A percentile compares a stretch with the other conserved stretches of the same genome.
Evolutionary conservation across 2,113 vertebrate species (phyloP).

Genomic region (Tragelaphus imberbis): DNA sequence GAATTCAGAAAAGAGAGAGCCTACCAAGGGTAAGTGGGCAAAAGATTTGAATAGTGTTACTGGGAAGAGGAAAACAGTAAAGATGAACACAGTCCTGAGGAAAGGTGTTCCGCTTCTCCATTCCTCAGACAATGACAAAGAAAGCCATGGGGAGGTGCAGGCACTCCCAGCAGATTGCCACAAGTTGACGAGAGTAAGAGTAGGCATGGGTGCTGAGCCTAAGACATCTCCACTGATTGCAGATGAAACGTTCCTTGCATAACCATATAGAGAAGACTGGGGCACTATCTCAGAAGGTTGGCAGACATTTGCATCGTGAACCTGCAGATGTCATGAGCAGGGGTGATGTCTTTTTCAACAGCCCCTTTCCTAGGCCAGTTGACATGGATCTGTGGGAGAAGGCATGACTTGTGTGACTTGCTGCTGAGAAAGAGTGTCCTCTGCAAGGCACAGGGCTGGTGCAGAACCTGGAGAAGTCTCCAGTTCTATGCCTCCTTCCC

Average conservation of each 20-base stretch:
- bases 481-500: not conserved
- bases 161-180: not conserved
- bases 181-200: not conserved
- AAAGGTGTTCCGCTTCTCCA: not conserved
- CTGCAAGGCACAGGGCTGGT: not conserved
- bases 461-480: not conserved
- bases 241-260: too few relatives aligned
- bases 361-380: not conserved
- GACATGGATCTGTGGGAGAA: not conserved
- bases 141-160: not conserved
- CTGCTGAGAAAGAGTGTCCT: not conserved
- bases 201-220: not conserved
- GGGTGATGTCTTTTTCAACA: not conserved
- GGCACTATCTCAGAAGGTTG: fast-evolving
- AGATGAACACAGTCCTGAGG: not conserved
- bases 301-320: fast-evolving
- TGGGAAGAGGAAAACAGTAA: not conserved
- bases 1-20: not conserved
- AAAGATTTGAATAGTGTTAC: not conserved
- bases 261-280: too few relatives aligned
- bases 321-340: not conserved
- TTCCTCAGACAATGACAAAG: not conserved
- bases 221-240: not conserved
- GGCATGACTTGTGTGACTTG: too few relatives aligned
- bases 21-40: not conserved